Evolutionary conservation across 2,113 vertebrate genomes (phyloP), one percentile per base, ranked within the genome.

Genomic region (Misgurnus mizolepis): DNA sequence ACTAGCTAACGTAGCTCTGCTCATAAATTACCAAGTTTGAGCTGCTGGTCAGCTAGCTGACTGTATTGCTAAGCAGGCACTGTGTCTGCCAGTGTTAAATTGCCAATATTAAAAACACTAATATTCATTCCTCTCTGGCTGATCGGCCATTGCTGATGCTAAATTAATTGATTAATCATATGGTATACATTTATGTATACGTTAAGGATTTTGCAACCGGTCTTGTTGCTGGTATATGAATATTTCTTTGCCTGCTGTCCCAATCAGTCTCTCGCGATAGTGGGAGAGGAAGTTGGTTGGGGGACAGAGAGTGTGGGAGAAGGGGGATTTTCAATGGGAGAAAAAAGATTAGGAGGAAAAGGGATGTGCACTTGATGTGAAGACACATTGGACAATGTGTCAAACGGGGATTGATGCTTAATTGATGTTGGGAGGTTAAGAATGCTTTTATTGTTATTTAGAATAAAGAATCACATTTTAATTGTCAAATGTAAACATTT

Each of bases 261-360:
- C 79, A 84, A 61, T 73, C 80, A 76, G 80, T 74, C 71, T 89
- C 86, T 82, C 83, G 88, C 79, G 84, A 87, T 85, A 86, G 72
- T 58, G 85, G 84, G 83, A 83, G 84, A 84, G 82, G 76, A 79
- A 67, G 82, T 53, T 55, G 77, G 79, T 62, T 74, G 68, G 76
- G 87, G 78, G 82, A 65, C 84, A 75, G 72, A 49, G 81, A 82
- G 67, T 65, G 81, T 77, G 78, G 81, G 74, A 82, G 73, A 62
- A 56, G 73, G 62, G 78, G 87, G 81, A 67, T 75, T 80, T 78
- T 70, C 75, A 70, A 83, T 56, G 79, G 65, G 80, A 73, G 61
- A 45, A 81, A 39, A 80, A 80, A 83, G 15, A 56, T 17, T 41
- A 58, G 62, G 71, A 67, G 17, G 41, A 47, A 66, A 55, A 49